Percentiles rank a stretch among this genome's conserved stretches.
Evolutionary conservation across 2,797 vertebrate species (phyloP).

Genomic region (Chrysolophus pictus): DNA sequence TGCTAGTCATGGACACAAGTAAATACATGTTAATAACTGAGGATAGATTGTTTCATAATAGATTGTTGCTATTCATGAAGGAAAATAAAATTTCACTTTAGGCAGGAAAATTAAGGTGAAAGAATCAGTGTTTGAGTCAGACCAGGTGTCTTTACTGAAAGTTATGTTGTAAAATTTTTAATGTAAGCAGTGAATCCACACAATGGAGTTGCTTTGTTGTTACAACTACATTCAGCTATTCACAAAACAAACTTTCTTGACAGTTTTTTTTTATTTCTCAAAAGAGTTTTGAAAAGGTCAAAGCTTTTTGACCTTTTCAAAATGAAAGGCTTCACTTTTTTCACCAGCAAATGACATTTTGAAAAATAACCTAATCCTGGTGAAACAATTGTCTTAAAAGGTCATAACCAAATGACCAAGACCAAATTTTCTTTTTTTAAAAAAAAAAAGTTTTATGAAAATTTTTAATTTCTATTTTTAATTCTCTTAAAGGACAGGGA

Average conservation of each 20-base stretch:
- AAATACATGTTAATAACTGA: not conserved
- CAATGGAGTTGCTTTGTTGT: constrained; percentile 23
- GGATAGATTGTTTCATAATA: not conserved
- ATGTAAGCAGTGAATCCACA: not conserved
- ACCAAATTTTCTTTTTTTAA: constrained; percentile 4
- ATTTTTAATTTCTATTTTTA: constrained; percentile 12
- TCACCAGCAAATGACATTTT: constrained; percentile 67
- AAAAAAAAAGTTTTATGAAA: not conserved
- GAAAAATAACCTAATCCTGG: constrained; percentile 64
- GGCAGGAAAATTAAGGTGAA: not conserved
- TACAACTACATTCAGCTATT: constrained; percentile 30
- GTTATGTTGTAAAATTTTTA: not conserved
- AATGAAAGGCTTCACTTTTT: constrained; percentile 68
- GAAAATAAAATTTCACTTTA: constrained; percentile 5
- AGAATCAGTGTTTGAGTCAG: not conserved
- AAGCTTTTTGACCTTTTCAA: constrained; percentile 71
- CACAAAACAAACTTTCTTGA: constrained; percentile 69
- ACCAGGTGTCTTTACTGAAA: not conserved
- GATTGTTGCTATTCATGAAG: not conserved
- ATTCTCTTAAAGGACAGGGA: not conserved
- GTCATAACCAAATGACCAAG: constrained; percentile 63
- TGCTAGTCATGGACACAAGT: not conserved
- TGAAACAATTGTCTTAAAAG: constrained; percentile 70
- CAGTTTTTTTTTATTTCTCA: constrained; percentile 32
- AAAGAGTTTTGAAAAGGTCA: constrained; percentile 69